Conservation (phyloP, 1,140 invertebrate genomes). For the Heterodera schachtii region DNA sequence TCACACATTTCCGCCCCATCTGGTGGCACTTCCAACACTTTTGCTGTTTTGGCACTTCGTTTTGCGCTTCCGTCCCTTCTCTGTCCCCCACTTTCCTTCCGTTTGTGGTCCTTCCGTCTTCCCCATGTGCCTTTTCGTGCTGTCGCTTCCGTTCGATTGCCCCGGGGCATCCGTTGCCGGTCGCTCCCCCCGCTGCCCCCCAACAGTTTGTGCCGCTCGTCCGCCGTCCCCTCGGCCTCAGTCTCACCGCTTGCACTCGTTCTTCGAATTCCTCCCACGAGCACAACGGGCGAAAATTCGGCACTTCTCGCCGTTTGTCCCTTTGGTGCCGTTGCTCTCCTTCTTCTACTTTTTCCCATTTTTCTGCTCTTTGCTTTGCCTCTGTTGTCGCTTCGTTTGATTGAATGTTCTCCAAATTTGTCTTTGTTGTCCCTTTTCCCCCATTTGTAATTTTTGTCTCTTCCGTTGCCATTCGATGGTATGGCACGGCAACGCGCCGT, state of each 20-base stretch:
- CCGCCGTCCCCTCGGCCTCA: neutral
- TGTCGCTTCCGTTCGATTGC: neutral
- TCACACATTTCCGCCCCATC: neutral
- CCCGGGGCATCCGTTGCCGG: neutral
- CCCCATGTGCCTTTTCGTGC: neutral
- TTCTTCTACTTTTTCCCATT: neutral
- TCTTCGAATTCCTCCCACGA: conserved; percentile 7
- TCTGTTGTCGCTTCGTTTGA: too few relatives aligned
- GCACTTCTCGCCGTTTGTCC: neutral
- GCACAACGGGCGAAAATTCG: neutral
- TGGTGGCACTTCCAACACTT: neutral
- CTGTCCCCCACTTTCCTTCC: neutral
- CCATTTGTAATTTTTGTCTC: neutral
- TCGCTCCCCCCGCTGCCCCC: too few relatives aligned
- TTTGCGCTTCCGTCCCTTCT: neutral
- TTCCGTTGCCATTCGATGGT: neutral
- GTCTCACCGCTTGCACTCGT: conserved; percentile 2
- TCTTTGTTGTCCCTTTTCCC: neutral
- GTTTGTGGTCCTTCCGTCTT: neutral
- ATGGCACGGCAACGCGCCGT: neutral
- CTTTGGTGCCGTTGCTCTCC: neutral
- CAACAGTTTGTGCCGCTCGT: neutral
- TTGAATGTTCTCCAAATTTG: neutral
- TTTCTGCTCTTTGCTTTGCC: neutral
- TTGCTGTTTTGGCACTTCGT: neutral